Evolutionary conservation across 2,888 invertebrate genomes (phyloP), one percentile per base, ranked within the genome.

Genomic region (Serrognathus titanus): DNA sequence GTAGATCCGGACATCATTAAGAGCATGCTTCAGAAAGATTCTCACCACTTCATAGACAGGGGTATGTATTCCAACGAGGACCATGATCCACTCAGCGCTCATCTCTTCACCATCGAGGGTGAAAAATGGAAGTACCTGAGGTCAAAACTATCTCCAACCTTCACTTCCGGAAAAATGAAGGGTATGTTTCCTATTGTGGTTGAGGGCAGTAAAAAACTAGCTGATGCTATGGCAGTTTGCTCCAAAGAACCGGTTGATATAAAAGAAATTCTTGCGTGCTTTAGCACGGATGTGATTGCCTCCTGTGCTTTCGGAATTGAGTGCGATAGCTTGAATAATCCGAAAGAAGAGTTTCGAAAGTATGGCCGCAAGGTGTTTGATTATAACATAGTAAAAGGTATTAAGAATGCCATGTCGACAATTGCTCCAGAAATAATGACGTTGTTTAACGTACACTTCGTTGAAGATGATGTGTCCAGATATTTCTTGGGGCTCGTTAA

Each of bases 11-110:
- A 69, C 13, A 12, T 31, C 2, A 47, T 61, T 12, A 62, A 63
- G 39, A 75, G 78, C 45, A 73, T 85, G 16, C 65, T 85, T 62
- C 79, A 80, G 41, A 81, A 79, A 58, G 84, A 85, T 63, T 86
- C 83, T 59, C 74, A 73, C 4, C 74, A 82, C 66, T 86, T 86
- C 58, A 81, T 82, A 67, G 83, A 85, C 52, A 82, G 85, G 41
- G 85, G 85, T 0, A 71, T 82, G 20, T 82, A 81, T 64, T 76
- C 72, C 20, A 83, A 85, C 51, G 83, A 83, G 43, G 71, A 79
- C 3, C 77, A 79, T 2, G 84, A 86, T 69, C 83, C 81, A 0
- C 59, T 85, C 16, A 79, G 82, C 0, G 81, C 77, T 0, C 82
- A 83, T 66, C 69, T 87, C 1, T 84, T 86, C 63, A 75, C 80